These are phyloP conservation scores for Diuraphis noxia DNA, from an alignment of 1,140 invertebrate genomes.

Conservation along the genomic window DNA sequence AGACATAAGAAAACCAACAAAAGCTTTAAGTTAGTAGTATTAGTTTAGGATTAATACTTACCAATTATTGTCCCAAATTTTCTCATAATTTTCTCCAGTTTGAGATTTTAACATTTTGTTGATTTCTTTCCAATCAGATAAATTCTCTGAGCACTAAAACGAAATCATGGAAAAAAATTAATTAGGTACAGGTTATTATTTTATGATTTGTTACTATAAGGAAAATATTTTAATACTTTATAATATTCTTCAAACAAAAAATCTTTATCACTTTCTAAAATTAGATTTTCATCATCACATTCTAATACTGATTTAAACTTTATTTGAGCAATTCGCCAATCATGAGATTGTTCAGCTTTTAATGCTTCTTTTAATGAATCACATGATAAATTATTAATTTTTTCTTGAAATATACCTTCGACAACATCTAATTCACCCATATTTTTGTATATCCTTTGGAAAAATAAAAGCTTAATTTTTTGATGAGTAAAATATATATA, in stretches of 20 bases:
- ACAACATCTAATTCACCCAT: conserved; percentile 31
- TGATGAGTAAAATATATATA: background rate
- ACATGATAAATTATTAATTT: conserved; percentile 27
- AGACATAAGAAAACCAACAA: too few species aligned
- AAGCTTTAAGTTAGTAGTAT: too few species aligned
- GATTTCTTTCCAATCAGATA: conserved; percentile 30
- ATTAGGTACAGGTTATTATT: background rate
- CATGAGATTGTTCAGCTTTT: conserved; percentile 3
- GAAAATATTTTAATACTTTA: background rate
- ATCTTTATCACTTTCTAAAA: conserved; percentile 1
- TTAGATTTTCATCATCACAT: background rate
- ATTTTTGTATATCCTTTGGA: conserved; percentile 26
- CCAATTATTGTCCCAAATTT: conserved; percentile 26
- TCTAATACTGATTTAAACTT: conserved; percentile 20
- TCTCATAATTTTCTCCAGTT: conserved; percentile 6
- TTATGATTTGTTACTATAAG: background rate
- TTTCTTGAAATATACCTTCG: conserved; percentile 36
- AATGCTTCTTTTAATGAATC: conserved; percentile 22
- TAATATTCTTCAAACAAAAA: conserved; percentile 39
- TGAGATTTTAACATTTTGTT: conserved; percentile 31
- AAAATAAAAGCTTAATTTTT: background rate
- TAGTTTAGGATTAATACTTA: background rate
- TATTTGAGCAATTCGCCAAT: background rate
- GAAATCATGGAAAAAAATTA: background rate
- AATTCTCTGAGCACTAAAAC: conserved; percentile 15